These are phyloP conservation scores for Pammene aurita DNA, from an alignment of 2,888 invertebrate genomes.

Conservation along the genomic window DNA sequence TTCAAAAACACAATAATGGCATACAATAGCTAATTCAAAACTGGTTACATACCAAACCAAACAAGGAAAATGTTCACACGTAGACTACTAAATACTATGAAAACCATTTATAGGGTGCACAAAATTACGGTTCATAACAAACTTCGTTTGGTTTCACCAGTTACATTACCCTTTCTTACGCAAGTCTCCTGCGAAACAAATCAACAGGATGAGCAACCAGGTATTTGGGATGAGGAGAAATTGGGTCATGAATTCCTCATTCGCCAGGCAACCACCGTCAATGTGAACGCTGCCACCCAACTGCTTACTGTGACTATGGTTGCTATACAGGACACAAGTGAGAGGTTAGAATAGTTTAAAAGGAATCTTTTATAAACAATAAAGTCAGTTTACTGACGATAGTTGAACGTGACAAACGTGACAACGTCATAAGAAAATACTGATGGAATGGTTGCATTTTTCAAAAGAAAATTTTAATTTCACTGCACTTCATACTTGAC, in stretches of 20 bases:
- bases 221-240: constrained; percentile 57
- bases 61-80: constrained; percentile 61
- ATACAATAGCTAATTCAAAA: constrained; percentile 9
- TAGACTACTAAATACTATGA: constrained; percentile 58
- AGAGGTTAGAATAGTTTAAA: constrained; percentile 60
- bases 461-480: no score
- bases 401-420: no score
- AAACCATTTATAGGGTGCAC: constrained; percentile 52
- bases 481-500: no score
- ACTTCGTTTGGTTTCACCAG: constrained; percentile 59
- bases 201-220: constrained; percentile 51
- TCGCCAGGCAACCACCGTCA: constrained; percentile 80
- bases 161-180: constrained; percentile 61
- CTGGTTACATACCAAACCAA: constrained; percentile 8
- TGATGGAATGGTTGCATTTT: no score
- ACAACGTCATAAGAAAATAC: no score
- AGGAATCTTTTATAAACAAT: no score
- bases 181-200: constrained; percentile 63
- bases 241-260: constrained; percentile 81
- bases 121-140: constrained; percentile 51
- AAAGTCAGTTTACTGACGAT: no score
- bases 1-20: constrained; percentile 2
- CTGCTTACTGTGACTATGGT: constrained; percentile 79
- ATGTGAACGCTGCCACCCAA: constrained; percentile 81
- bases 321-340: constrained; percentile 81